phyloP scores from a whole-genome alignment of 2,888 invertebrate species.

The Acanthococcus lagerstroemiae region DNA sequence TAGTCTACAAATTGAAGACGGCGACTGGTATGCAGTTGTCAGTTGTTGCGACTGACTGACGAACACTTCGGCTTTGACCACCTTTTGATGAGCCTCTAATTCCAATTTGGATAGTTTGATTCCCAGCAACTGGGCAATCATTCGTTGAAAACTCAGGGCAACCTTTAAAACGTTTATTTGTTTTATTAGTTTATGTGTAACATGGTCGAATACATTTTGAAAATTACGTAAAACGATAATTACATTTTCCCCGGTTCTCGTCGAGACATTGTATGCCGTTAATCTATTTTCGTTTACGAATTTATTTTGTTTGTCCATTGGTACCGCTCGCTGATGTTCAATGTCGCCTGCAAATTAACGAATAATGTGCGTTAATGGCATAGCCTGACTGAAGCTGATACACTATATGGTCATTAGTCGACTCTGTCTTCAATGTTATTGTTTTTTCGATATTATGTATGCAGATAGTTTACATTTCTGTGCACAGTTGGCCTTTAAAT shows the following conservation, averaged over 20 bases:
- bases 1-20: slow-evolving; percentile 25
- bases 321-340: slow-evolving; percentile 60
- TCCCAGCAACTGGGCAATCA: slow-evolving; percentile 59
- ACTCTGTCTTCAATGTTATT: too few relatives aligned
- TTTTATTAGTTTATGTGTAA: background rate
- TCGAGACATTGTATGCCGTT: slow-evolving; percentile 48
- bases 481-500: background rate
- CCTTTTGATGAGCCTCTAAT: slow-evolving; percentile 54
- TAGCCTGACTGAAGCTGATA: too few relatives aligned
- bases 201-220: background rate
- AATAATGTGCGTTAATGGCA: too few relatives aligned
- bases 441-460: too few relatives aligned
- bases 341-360: slow-evolving; percentile 47
- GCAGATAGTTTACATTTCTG: too few relatives aligned
- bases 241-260: slow-evolving; percentile 64
- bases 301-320: slow-evolving; percentile 53
- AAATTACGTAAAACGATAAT: too few relatives aligned
- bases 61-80: slow-evolving; percentile 50
- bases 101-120: slow-evolving; percentile 55
- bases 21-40: slow-evolving; percentile 7
- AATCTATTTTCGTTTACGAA: slow-evolving; percentile 55
- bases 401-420: too few relatives aligned
- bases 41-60: slow-evolving; percentile 12
- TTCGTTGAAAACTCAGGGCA: slow-evolving; percentile 53
- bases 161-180: slow-evolving; percentile 45